Conservation (phyloP, 1,140 invertebrate genomes). For the Megalopta genalis region DNA sequence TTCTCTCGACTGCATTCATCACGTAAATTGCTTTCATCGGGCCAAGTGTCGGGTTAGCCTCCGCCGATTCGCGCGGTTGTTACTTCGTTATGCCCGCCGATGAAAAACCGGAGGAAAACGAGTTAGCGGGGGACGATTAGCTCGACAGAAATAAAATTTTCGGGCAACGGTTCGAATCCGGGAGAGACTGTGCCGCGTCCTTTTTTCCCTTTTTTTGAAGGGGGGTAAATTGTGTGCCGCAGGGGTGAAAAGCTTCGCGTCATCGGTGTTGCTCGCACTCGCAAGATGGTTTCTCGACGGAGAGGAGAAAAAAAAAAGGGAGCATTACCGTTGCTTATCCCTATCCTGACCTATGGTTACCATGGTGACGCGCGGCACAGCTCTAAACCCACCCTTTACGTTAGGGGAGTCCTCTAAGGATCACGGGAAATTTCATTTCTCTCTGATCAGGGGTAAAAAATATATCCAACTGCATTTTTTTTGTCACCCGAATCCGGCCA, state of each 20-base stretch:
- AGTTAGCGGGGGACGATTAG: neutral
- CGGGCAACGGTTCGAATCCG: slow-evolving; percentile 12
- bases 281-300: slow-evolving; percentile 70
- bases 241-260: slow-evolving; percentile 51
- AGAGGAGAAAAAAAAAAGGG: slow-evolving; percentile 41
- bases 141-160: slow-evolving; percentile 21
- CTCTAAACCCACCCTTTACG: slow-evolving; percentile 62
- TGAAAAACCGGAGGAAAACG: neutral
- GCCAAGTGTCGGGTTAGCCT: slow-evolving; percentile 46
- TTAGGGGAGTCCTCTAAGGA: slow-evolving; percentile 57
- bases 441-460: slow-evolving; percentile 53
- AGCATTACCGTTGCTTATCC: slow-evolving; percentile 67
- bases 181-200: slow-evolving; percentile 14
- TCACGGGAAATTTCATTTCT: slow-evolving; percentile 60
- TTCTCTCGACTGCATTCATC: slow-evolving; percentile 50
- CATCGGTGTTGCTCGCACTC: slow-evolving; percentile 47
- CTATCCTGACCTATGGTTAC: slow-evolving; percentile 66
- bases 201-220: slow-evolving; percentile 22
- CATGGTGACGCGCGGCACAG: slow-evolving; percentile 57
- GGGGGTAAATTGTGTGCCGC: slow-evolving; percentile 25
- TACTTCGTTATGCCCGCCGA: slow-evolving; percentile 30
- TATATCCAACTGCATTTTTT: slow-evolving; percentile 35
- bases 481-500: slow-evolving; percentile 28
- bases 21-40: slow-evolving; percentile 51
- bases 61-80: slow-evolving; percentile 39